Evolutionary conservation across 2,113 vertebrate genomes (phyloP).

Genomic region (Pteropus alecto): DNA sequence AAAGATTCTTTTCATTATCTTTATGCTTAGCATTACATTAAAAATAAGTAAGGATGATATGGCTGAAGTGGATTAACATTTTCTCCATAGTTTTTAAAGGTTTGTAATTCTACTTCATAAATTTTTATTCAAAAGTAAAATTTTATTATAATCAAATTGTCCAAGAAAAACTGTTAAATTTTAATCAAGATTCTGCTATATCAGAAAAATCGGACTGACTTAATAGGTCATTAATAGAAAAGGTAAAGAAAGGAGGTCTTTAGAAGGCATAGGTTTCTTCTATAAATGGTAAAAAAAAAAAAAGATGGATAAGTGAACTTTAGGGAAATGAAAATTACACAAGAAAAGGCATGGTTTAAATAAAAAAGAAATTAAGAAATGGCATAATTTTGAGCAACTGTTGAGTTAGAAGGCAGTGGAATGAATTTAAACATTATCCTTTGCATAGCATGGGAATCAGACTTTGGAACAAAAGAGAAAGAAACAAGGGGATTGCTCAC

Average conservation of each 20-base stretch:
- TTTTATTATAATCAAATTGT: background rate
- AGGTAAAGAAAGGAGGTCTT: background rate
- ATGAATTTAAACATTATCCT: background rate
- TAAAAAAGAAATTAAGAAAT: background rate
- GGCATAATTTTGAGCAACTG: background rate
- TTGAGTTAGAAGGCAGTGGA: background rate
- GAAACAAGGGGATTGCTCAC: too few relatives aligned
- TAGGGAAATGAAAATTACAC: background rate
- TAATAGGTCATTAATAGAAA: background rate
- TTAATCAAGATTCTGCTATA: background rate
- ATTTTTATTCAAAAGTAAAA: background rate
- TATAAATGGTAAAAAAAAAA: background rate
- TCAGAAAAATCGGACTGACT: background rate
- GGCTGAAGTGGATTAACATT: background rate
- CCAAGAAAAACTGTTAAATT: background rate
- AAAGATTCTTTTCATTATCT: background rate
- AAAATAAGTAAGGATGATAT: background rate
- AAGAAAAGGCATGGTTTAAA: background rate
- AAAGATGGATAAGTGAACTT: background rate
- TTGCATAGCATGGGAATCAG: background rate
- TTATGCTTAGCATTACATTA: background rate
- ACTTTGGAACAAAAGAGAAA: background rate
- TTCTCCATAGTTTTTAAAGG: background rate
- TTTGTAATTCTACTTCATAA: background rate
- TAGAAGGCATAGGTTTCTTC: background rate